Conservation (phyloP, 2,797 vertebrate species). For the Eidolon dupreanum region DNA sequence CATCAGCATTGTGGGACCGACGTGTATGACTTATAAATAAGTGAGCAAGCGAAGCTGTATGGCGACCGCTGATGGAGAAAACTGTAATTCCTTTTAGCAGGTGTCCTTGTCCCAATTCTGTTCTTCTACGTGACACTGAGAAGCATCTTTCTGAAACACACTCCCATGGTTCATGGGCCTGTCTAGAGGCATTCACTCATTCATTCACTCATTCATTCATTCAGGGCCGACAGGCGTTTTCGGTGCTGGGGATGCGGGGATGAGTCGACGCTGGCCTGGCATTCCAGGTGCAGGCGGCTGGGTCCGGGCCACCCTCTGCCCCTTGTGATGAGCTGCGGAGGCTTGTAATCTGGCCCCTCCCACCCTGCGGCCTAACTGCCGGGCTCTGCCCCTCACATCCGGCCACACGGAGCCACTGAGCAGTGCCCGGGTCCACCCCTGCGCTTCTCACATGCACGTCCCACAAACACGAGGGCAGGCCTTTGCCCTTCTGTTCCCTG, state of each 20-base stretch:
- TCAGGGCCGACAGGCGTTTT: no score
- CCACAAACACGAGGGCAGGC: background rate
- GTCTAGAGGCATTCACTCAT: background rate
- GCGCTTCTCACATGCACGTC: background rate
- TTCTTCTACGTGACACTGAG: background rate
- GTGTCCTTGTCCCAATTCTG: background rate
- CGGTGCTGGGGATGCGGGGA: no score
- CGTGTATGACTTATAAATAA: background rate
- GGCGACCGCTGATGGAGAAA: background rate
- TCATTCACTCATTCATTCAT: background rate
- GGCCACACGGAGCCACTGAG: background rate
- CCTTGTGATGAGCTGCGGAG: background rate
- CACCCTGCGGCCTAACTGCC: no score
- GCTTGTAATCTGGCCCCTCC: background rate
- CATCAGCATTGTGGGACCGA: no score
- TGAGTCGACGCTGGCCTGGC: no score
- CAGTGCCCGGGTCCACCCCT: background rate
- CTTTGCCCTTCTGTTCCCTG: background rate
- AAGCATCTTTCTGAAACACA: background rate
- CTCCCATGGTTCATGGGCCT: background rate
- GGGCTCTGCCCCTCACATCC: rapidly evolving
- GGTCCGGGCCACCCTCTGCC: no score
- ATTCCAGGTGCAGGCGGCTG: no score
- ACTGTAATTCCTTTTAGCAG: background rate
- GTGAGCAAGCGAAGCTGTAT: background rate